phyloP scores from a whole-genome alignment of 1,140 invertebrate genomes.

The Drosophila littoralis region DNA sequence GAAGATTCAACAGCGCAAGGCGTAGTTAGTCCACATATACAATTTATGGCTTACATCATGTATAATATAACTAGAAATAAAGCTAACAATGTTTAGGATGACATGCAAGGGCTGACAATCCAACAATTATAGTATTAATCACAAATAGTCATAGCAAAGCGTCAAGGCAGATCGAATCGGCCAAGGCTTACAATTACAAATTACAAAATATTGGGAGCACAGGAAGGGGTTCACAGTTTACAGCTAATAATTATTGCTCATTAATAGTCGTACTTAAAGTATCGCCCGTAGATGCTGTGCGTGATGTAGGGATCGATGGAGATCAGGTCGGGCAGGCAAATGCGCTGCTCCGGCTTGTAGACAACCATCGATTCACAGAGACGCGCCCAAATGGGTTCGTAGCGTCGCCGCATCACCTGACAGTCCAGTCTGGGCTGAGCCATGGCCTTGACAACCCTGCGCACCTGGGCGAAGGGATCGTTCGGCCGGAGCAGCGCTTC shows the following conservation, averaged over 20 bases:
- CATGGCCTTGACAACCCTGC: conserved; percentile 49
- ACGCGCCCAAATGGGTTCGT: conserved; percentile 54
- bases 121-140: neutral
- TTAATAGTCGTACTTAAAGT: conserved; percentile 75
- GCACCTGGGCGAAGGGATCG: conserved; percentile 41
- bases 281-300: conserved; percentile 55
- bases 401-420: conserved; percentile 49
- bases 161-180: too few relatives aligned
- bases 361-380: conserved; percentile 74
- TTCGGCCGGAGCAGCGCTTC: conserved; percentile 35
- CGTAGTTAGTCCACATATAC: conserved; percentile 8
- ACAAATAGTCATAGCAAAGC: too few relatives aligned
- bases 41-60: conserved; percentile 31
- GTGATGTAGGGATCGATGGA: conserved; percentile 56
- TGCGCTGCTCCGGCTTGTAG: conserved; percentile 58
- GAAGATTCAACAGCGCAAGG: conserved; percentile 85
- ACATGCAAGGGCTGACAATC: neutral
- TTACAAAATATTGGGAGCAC: neutral
- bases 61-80: conserved; percentile 31
- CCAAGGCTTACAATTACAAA: neutral
- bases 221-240: neutral
- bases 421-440: conserved; percentile 57
- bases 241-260: neutral
- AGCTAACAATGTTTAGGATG: conserved; percentile 7
- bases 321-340: conserved; percentile 62